phyloP scores from a whole-genome alignment of 1,140 invertebrate genomes.

The Aradophagus sp. region DNA sequence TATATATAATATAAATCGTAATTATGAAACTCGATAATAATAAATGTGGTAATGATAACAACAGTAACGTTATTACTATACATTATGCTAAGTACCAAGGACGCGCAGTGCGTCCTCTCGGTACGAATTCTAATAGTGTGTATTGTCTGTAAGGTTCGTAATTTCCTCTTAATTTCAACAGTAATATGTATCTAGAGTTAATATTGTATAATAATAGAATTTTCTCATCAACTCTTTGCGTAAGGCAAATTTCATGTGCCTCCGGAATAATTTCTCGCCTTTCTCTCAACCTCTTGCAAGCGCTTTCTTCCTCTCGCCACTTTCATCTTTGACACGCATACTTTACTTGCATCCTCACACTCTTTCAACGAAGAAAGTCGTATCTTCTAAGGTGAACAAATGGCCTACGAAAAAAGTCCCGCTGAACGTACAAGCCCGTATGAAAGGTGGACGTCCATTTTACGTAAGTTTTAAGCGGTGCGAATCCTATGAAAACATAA shows the following conservation, averaged over 20 bases:
- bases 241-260: slow-evolving; percentile 58
- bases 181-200: slow-evolving; percentile 63
- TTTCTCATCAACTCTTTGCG: slow-evolving; percentile 56
- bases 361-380: slow-evolving; percentile 44
- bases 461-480: too few relatives aligned
- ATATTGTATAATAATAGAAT: slow-evolving; percentile 63
- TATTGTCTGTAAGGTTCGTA: slow-evolving; percentile 65
- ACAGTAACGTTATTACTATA: slow-evolving; percentile 65
- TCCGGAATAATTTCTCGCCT: slow-evolving; percentile 58
- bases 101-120: slow-evolving; percentile 28
- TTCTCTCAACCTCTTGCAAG: slow-evolving; percentile 5
- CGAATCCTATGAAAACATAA: too few relatives aligned
- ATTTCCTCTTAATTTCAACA: slow-evolving; percentile 59
- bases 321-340: slow-evolving; percentile 21
- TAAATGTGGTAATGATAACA: slow-evolving; percentile 64
- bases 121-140: slow-evolving; percentile 66
- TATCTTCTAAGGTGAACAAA: slow-evolving; percentile 53
- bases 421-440: slow-evolving; percentile 28
- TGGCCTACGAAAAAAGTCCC: slow-evolving; percentile 36
- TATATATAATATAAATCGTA: slow-evolving; percentile 62
- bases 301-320: slow-evolving; percentile 6
- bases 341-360: slow-evolving; percentile 18
- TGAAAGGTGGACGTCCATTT: too few relatives aligned
- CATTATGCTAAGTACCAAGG: slow-evolving; percentile 60
- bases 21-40: slow-evolving; percentile 62